phyloP scores from a whole-genome alignment of 2,888 invertebrate genomes.

The Hirtodrosophila histrioides region DNA sequence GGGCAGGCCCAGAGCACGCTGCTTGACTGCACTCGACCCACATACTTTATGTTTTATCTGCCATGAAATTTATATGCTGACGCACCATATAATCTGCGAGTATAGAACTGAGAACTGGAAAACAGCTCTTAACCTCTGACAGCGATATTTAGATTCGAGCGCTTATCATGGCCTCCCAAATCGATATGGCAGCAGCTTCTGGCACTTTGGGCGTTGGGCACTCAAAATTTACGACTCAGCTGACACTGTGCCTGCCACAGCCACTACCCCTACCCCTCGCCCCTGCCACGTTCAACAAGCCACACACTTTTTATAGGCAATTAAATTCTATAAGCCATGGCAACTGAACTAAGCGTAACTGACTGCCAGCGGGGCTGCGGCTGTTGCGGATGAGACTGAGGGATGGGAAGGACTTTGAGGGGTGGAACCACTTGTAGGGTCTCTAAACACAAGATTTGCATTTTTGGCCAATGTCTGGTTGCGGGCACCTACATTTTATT shows the following conservation, averaged over 20 bases:
- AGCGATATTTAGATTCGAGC: constrained; percentile 60
- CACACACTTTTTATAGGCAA: constrained; percentile 81
- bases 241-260: constrained; percentile 8
- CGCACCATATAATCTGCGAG: constrained; percentile 68
- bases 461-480: constrained; percentile 25
- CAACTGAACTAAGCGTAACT: constrained; percentile 58
- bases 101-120: constrained; percentile 21
- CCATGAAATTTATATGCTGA: constrained; percentile 64
- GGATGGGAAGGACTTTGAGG: background rate
- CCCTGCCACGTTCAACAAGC: constrained; percentile 34
- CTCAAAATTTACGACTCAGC: constrained; percentile 53
- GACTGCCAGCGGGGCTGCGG: constrained; percentile 5
- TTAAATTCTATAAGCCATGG: constrained; percentile 81
- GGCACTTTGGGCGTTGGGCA: constrained; percentile 9
- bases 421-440: constrained; percentile 32
- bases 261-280: background rate
- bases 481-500: constrained; percentile 7
- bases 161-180: constrained; percentile 42
- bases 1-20: constrained; percentile 1
- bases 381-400: background rate
- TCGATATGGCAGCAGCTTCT: constrained; percentile 42
- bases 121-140: constrained; percentile 62
- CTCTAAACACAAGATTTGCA: constrained; percentile 43
- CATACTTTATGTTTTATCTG: constrained; percentile 41
- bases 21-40: constrained; percentile 25